Evolutionary conservation across 2,113 vertebrate genomes (phyloP), one percentile per base, ranked within the genome.

Genomic region (Brachyistius frenatus): DNA sequence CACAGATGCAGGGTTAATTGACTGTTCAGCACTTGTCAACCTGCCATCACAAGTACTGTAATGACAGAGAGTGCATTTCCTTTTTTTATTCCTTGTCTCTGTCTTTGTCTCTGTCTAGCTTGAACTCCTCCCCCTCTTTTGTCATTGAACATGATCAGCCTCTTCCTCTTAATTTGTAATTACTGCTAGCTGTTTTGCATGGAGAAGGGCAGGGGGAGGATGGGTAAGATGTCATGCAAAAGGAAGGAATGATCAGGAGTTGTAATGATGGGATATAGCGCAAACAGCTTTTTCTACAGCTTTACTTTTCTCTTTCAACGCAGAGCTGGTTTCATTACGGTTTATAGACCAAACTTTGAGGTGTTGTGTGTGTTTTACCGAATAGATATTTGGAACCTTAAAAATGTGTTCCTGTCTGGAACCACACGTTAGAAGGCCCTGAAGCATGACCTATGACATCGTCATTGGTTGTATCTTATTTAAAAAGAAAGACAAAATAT

Each of bases 1-100:
- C 96, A 97, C 97, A 98, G 97, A 98, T 97, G 97, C 96, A 96
- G 96, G 96, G 97, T 98, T 99, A 98, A 99, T 97, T 97, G 97
- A 97, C 96, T 97, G 97, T 96, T 96, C 92, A 94, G 95, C 94
- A 94, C 95, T 96, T 94, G 87, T 96, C 94, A 90, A 94, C 93
- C 96, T 94, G 96, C 96, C 94, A 93, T 74, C 95, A 94, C 94
- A 92, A 95, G 94, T 96, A 96, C 96, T 95, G 95, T 96, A 96
- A 97, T 95, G 95, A 95, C 90, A 94, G 23, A 92, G 93, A 95
- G 95, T 93, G 96, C 95, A 97, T 95, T 95, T 77, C 50, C 57
- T 79, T 74, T n/a, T 66, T 53, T n/a, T 44, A 31, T 66, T 33
- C 23, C 13, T 54, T 49, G 39, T 58, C 65, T 36, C 11, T 62